phyloP scores from a whole-genome alignment of 2,797 vertebrate genomes.

The Alectoris magna region DNA sequence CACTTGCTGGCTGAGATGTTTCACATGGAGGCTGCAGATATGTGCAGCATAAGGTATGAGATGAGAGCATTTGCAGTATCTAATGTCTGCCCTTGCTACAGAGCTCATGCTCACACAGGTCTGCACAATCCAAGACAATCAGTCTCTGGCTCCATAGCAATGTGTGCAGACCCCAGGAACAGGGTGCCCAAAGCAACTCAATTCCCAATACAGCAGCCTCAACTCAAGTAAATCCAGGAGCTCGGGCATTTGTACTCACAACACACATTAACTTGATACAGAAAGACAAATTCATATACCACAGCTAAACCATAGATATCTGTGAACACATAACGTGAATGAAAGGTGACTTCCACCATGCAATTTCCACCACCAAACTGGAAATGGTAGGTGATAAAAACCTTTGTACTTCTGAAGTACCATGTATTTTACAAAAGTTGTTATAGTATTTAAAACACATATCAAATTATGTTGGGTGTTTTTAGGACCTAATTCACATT shows the following conservation, averaged over 20 bases:
- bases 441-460: not conserved
- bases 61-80: fast-evolving
- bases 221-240: not conserved
- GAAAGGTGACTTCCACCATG: fast-evolving
- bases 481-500: not conserved
- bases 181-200: not conserved
- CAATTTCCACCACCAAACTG: not conserved
- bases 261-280: not conserved
- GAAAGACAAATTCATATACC: not conserved
- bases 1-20: not conserved
- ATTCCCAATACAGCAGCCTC: not conserved
- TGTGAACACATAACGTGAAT: not conserved
- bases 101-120: not conserved
- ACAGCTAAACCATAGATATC: not conserved
- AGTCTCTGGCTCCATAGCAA: not conserved
- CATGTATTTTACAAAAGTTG: not conserved
- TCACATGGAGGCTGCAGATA: not conserved
- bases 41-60: fast-evolving
- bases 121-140: not conserved
- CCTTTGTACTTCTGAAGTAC: not conserved
- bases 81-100: fast-evolving
- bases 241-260: not conserved
- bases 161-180: not conserved
- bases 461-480: not conserved
- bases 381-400: not conserved